phyloP scores from a whole-genome alignment of 2,113 vertebrate species.

The Amphiprion percula region DNA sequence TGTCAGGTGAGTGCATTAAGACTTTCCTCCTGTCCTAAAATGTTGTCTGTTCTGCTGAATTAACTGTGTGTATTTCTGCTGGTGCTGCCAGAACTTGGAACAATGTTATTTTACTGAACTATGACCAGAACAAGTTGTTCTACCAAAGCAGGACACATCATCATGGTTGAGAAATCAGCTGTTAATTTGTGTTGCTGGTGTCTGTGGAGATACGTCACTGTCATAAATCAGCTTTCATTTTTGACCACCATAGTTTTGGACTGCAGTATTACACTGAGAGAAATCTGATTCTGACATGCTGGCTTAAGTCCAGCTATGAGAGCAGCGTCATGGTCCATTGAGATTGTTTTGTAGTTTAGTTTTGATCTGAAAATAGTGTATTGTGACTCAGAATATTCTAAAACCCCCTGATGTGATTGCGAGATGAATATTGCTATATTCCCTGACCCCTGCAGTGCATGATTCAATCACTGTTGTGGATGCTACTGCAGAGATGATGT shows the following conservation, averaged over 20 bases:
- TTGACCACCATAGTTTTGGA: neutral
- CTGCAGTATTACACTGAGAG: conserved; percentile 5
- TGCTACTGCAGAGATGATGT: conserved; percentile 12
- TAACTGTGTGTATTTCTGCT: neutral
- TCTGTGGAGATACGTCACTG: neutral
- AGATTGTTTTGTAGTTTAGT: neutral
- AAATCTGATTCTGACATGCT: neutral
- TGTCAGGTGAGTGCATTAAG: conserved; percentile 88
- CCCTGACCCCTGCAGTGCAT: neutral
- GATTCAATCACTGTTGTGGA: conserved; percentile 5
- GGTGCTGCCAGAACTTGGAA: neutral
- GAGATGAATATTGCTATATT: conserved; percentile 12
- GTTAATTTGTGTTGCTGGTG: neutral
- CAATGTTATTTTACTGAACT: neutral
- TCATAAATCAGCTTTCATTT: neutral
- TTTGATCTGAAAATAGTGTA: conserved; percentile 15
- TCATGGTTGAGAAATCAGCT: neutral
- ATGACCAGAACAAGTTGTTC: neutral
- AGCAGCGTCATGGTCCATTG: neutral
- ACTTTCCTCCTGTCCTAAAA: neutral
- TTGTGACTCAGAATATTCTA: conserved; percentile 14
- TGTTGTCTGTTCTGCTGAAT: neutral
- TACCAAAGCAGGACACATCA: neutral
- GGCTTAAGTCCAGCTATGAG: neutral
- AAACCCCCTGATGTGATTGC: conserved; percentile 9